A percentile compares a stretch with the other conserved stretches of the same genome.
phyloP scores from a whole-genome alignment of 2,888 invertebrate species.

The Cosmopolites sordidus region DNA sequence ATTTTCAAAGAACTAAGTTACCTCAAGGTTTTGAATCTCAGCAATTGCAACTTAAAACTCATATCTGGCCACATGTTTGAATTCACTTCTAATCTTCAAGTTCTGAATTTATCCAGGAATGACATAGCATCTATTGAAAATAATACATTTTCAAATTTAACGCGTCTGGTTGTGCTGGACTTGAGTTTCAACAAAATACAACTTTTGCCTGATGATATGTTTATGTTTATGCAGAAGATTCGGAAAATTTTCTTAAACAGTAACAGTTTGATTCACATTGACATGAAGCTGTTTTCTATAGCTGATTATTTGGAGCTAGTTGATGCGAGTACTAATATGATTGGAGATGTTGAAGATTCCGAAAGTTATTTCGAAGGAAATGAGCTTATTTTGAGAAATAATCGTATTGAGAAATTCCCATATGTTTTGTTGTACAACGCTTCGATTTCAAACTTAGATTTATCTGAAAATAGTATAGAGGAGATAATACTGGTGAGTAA shows the following conservation, averaged over 20 bases:
- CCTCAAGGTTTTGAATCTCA: conserved; percentile 9
- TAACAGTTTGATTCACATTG: conserved; percentile 8
- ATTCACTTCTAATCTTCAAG: background rate
- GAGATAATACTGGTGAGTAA: background rate
- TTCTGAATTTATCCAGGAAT: conserved; percentile 15
- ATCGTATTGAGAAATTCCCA: background rate
- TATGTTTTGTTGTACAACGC: background rate
- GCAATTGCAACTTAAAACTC: conserved; percentile 5
- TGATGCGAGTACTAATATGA: conserved; percentile 11
- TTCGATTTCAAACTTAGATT: background rate
- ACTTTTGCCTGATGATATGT: conserved; percentile 1
- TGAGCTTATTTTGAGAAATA: conserved; percentile 5
- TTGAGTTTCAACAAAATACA: conserved; percentile 11
- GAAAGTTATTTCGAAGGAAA: background rate
- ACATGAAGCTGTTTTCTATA: conserved; percentile 5
- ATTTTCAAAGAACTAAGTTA: conserved; percentile 7
- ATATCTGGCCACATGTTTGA: conserved; percentile 6
- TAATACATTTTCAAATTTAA: conserved; percentile 9
- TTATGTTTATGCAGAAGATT: conserved; percentile 2
- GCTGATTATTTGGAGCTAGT: background rate
- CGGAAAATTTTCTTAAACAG: background rate
- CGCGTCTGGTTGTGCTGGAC: conserved; percentile 4
- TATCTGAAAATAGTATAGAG: background rate
- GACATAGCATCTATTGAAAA: conserved; percentile 4
- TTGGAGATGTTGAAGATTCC: conserved; percentile 1